These are phyloP conservation scores for Catharus bicknelli DNA, from an alignment of 2,113 vertebrate species.

Conservation along the genomic window DNA sequence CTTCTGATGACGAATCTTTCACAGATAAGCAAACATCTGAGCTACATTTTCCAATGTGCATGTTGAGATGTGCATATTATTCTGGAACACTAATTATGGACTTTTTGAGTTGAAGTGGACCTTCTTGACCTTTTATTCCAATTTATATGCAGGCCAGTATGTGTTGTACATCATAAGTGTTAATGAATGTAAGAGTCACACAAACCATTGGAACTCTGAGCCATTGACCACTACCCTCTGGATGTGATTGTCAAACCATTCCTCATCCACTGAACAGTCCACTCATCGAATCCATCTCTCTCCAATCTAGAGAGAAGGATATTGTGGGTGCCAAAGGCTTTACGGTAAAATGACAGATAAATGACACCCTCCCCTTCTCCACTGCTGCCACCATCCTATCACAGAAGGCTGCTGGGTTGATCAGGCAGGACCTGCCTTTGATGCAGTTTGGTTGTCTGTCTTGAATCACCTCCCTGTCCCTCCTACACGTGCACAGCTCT, in stretches of 20 bases:
- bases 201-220: background rate
- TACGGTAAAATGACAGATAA: background rate
- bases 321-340: background rate
- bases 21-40: background rate
- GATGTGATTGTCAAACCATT: background rate
- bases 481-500: background rate
- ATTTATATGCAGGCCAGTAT: background rate
- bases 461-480: background rate
- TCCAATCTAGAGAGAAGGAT: background rate
- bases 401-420: background rate
- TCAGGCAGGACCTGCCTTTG: background rate
- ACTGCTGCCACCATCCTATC: background rate
- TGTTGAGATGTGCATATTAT: background rate
- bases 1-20: background rate
- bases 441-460: background rate
- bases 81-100: background rate
- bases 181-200: background rate
- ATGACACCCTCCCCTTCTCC: background rate
- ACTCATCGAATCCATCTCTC: too few relatives aligned
- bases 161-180: background rate
- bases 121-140: background rate
- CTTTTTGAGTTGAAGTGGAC: background rate
- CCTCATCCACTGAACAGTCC: rapidly evolving
- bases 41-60: background rate
- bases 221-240: too few relatives aligned